Conservation (phyloP, 1,140 invertebrate species). For the Bombyx mandarina region DNA sequence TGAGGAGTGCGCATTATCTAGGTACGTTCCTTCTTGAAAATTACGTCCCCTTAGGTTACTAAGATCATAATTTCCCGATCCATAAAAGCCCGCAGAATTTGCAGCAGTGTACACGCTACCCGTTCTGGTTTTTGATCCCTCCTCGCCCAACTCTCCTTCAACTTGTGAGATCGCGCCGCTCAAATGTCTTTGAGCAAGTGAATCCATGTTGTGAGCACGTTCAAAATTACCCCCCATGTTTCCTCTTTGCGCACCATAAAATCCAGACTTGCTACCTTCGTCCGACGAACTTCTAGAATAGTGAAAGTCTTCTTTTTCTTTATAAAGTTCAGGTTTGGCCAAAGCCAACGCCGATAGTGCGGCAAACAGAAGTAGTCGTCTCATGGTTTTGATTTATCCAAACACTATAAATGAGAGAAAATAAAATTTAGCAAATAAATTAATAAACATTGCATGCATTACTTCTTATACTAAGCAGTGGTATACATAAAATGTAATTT, state of each 20-base stretch:
- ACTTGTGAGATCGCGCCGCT: conserved; percentile 49
- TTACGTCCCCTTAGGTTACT: conserved; percentile 50
- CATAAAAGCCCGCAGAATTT: conserved; percentile 54
- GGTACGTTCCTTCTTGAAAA: conserved; percentile 36
- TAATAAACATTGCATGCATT: no score
- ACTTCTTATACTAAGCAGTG: no score
- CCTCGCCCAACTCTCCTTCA: conserved; percentile 55
- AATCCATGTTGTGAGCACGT: conserved; percentile 65
- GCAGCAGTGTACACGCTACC: conserved; percentile 57
- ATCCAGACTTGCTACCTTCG: conserved; percentile 57
- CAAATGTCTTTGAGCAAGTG: conserved; percentile 59
- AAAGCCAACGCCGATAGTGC: conserved; percentile 31
- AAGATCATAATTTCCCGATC: conserved; percentile 44
- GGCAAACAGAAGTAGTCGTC: conserved; percentile 33
- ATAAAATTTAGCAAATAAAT: background rate
- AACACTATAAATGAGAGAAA: conserved; percentile 19
- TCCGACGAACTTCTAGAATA: conserved; percentile 62
- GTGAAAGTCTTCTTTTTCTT: conserved; percentile 66
- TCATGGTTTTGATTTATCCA: conserved; percentile 25
- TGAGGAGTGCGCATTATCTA: conserved; percentile 25
- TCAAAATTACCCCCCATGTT: conserved; percentile 69
- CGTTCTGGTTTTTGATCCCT: conserved; percentile 39
- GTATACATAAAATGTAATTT: no score
- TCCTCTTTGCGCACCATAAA: conserved; percentile 59
- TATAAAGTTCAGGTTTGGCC: conserved; percentile 56